A percentile compares a stretch with the other conserved stretches of the same genome.
These are phyloP conservation scores for Delia radicum DNA, from an alignment of 1,140 invertebrate genomes.

Conservation along the genomic window DNA sequence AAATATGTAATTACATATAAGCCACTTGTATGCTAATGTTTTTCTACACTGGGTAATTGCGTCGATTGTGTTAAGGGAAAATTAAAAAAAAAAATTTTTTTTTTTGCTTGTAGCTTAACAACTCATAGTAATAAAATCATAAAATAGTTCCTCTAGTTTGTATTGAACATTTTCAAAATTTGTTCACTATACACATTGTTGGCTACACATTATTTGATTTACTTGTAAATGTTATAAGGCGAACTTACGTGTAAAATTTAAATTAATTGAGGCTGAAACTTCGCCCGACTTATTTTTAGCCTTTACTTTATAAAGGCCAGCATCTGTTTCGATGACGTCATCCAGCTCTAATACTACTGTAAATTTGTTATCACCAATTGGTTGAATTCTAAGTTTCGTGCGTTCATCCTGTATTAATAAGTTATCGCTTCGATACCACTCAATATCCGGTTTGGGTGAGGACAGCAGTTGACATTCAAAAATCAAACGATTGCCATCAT, in stretches of 20 bases:
- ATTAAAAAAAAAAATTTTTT: too few species aligned
- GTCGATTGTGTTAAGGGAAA: too few species aligned
- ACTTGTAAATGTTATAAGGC: neutral
- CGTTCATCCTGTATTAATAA: slow-evolving; percentile 75
- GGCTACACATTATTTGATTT: too few species aligned
- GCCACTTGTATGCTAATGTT: too few species aligned
- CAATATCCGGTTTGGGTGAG: slow-evolving; percentile 86
- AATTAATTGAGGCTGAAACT: slow-evolving; percentile 96
- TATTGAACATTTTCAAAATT: too few species aligned
- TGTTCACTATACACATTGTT: too few species aligned
- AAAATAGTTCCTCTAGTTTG: too few species aligned
- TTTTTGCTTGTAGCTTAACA: too few species aligned
- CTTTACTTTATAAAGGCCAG: slow-evolving; percentile 96
- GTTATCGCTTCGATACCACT: slow-evolving; percentile 87
- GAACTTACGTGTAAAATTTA: slow-evolving; percentile 97
- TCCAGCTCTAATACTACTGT: slow-evolving; percentile 89
- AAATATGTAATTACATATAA: too few species aligned
- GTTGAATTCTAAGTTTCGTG: slow-evolving; percentile 83
- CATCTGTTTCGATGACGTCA: slow-evolving; percentile 95
- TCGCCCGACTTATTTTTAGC: slow-evolving; percentile 97
- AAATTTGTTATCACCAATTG: slow-evolving; percentile 82
- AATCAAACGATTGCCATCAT: slow-evolving; percentile 91
- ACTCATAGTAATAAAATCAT: too few species aligned
- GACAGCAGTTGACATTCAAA: slow-evolving; percentile 92
- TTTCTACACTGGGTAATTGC: too few species aligned